These are phyloP conservation scores for Drosophila neocordata DNA, from an alignment of 1,140 invertebrate genomes.

Conservation along the genomic window DNA sequence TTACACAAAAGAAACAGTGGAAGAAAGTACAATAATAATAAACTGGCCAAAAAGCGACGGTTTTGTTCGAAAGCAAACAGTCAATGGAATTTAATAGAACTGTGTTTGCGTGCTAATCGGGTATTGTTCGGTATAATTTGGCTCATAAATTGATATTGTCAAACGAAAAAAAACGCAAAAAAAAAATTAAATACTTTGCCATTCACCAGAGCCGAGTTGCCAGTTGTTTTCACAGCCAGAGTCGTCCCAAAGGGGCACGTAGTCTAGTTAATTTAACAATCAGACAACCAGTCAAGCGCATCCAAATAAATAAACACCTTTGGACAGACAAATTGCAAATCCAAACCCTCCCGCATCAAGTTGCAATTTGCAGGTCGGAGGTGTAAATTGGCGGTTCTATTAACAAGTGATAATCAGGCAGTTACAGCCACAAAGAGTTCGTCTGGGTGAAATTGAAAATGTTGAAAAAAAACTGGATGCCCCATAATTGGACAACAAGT, in stretches of 20 bases:
- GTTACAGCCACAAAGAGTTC: neutral
- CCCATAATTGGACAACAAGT: conserved; percentile 64
- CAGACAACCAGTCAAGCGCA: conserved; percentile 32
- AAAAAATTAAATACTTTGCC: conserved; percentile 14
- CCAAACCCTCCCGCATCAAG: conserved; percentile 6
- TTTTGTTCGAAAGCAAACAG: conserved; percentile 21
- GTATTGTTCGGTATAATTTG: conserved; percentile 34
- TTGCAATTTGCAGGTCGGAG: conserved; percentile 43
- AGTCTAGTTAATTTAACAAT: conserved; percentile 24
- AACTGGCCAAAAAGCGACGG: conserved; percentile 19
- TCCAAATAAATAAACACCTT: conserved; percentile 38
- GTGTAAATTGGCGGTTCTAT: conserved; percentile 45
- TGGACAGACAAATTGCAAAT: conserved; percentile 41
- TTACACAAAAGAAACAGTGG: conserved; percentile 46
- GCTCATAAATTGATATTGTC: conserved; percentile 54
- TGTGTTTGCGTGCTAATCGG: conserved; percentile 72
- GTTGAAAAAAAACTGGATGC: conserved; percentile 33
- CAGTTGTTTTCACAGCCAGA: conserved; percentile 15
- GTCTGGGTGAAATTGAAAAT: conserved; percentile 47
- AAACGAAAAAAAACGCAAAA: conserved; percentile 34
- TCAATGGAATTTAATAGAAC: conserved; percentile 49
- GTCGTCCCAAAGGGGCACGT: conserved; percentile 21
- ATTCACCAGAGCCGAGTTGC: conserved; percentile 34
- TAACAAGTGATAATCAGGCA: conserved; percentile 39
- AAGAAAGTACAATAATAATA: conserved; percentile 64